Base-by-base conservation (phyloP, 92 coral and sea anemone genomes). In the Parazoanthus atlanticus region DNA sequence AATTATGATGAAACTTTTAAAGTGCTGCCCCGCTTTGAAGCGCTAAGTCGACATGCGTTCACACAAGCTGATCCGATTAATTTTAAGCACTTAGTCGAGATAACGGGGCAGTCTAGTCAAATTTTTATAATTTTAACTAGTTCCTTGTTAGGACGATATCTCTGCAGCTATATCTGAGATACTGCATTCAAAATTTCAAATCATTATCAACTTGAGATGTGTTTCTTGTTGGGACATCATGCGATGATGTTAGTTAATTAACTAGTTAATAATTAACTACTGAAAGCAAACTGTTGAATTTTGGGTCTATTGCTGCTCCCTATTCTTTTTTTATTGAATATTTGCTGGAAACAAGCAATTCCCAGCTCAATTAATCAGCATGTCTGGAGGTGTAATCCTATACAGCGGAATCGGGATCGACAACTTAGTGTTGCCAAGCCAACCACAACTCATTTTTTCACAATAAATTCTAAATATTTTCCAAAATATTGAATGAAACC, bases 371-470 rank as follows among this genome's bases (percentile, higher is more conserved):
- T 5, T 5, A 36, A 36, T 36, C 38, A 36, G 81, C 72, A 90
- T 88, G 87, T 29, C 88, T 38, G 80, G 79, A 43, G 70, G 89
- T 85, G 82, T 84, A 86, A 85, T 17, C 90, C 90, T 65, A 79
- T 90, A n/a, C n/a, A n/a, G n/a, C n/a, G n/a, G n/a, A n/a, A n/a
- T n/a, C n/a, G n/a, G n/a, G 58, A 85, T 90, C 85, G 34, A 70
- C 54, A 47, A 32, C 41, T 77, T 90, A 30, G 69, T 79, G 89
- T 90, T 90, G 82, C 67, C 83, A 90, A 52, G 85, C 81, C 86
- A 86, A 36, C 38, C 38, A 36, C 2, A 36, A 36, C 38, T 36
- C 38, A 2, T 36, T 36, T 36, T 36, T 36, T 36, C 4, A 36
- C 38, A 36, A 36, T 36, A 36, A 36, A 36, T 36, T 36, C 38